Evolutionary conservation across 2,113 vertebrate genomes (phyloP), one percentile per base, ranked within the genome.

Genomic region (Lanius collurio): DNA sequence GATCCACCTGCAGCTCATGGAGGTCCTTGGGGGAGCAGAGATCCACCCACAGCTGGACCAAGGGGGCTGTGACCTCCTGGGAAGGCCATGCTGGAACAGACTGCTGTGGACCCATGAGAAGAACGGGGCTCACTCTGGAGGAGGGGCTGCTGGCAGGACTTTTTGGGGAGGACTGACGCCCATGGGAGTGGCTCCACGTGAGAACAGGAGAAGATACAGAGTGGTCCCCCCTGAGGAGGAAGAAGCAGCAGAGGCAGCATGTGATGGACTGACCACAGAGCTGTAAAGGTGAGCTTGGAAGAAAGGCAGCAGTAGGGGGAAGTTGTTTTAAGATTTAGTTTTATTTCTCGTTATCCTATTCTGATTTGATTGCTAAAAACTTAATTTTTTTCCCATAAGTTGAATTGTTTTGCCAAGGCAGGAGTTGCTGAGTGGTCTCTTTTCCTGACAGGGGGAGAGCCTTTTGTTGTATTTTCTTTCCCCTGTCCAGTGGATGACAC

Each of bases 401-500:
- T 41, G 17, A 62, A 41, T 69, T 1, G 8, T 55, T 83, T 76
- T 69, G 41, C 21, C 41, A 18, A 15, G 26, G 55, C 19, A 44
- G 41, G 13, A 55, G 47, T 11, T 42, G 26, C 15, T 37, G 53
- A 33, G 13, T 60, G 30, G 23, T 49, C n/a, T 68, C 33, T 60
- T 82, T 6, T 46, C 46, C 59, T 0, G 1, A 30, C 13, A 20
- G 37, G 37, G 37, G 8, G 37, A 2, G 2, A 60, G 10, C n/a
- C 31, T 80, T 47, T 33, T 41, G 7, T 60, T 55, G 8, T 42
- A 33, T 42, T 68, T 74, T 47, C n/a, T 86, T 41, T 80, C 30
- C 12, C 12, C 30, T 16, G 26, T 74, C n/a, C 46, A 60, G 39
- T 12, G 80, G 46, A 42, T 12, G n/a, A 85, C 21, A 18, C 7